Evolutionary conservation across 2,797 vertebrate species (phyloP).

Genomic region (Sebastes minor): DNA sequence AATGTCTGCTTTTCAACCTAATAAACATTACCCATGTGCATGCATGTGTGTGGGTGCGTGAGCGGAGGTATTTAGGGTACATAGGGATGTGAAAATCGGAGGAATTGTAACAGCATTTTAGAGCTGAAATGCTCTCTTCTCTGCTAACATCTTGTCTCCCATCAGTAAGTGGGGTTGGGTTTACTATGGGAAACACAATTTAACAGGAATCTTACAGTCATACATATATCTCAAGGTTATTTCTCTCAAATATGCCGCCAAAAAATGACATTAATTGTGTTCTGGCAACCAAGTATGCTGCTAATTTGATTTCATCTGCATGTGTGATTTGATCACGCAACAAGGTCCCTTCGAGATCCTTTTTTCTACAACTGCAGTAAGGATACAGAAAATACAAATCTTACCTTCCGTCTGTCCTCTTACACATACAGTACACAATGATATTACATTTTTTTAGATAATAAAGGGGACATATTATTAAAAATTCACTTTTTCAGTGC

Average conservation of each 20-base stretch:
- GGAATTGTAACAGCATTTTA: background rate
- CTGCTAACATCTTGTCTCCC: background rate
- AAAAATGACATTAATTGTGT: background rate
- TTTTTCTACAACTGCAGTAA: background rate
- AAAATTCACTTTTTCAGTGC: too few relatives aligned
- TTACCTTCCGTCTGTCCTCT: background rate
- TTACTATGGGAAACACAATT: slow-evolving; percentile 1
- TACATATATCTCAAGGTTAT: slow-evolving; percentile 8
- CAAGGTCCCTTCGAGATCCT: background rate
- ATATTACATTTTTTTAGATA: background rate
- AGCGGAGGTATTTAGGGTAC: background rate
- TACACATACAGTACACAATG: background rate
- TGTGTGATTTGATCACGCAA: background rate
- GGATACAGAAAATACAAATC: background rate
- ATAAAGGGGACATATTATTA: too few relatives aligned
- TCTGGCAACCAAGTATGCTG: background rate
- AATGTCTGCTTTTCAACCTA: slow-evolving; percentile 48
- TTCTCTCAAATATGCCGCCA: background rate
- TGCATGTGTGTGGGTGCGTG: slow-evolving; percentile 10
- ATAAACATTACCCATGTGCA: slow-evolving; percentile 25
- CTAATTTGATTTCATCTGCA: background rate
- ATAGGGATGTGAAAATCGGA: background rate
- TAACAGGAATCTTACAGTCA: background rate
- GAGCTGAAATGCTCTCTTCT: background rate
- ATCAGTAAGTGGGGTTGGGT: slow-evolving; percentile 18